Base-by-base conservation (phyloP, 2,888 invertebrate genomes). In the Melitaea athalia region DNA sequence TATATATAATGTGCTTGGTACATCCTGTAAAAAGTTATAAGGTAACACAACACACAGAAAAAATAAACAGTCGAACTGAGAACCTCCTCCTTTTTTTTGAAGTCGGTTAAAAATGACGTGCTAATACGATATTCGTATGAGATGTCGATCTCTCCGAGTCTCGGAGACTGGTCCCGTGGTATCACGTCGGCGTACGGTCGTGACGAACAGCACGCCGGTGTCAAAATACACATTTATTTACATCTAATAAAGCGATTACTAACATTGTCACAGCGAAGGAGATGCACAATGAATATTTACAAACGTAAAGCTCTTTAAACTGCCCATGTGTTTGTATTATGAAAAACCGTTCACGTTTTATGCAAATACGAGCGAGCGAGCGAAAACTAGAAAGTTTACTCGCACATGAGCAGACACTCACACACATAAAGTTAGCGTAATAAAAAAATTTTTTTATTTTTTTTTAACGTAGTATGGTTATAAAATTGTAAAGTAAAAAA, bases 291-390 rank as follows among this genome's bases (percentile, higher is more conserved):
- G 91, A 89, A 92, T 91, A 90, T 89, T 88, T 87, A 88, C 83
- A 78, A 78, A 77, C 79, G 79, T 86, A 86, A 85, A 83, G 83
- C 81, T 79, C 81, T 81, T 86, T 84, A 84, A 85, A 80, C 78
- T 82, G 83, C 84, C 88, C 87, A 90, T 87, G 89, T 84, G 86
- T 84, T 87, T 86, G 84, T 89, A 90, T 91, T 91, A 92, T 89
- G 90, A 92, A 91, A 92, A 92, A 91, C 91, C 85, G 83, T 88
- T 87, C 92, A 92, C 92, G 92, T 92, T 86, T 88, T 89, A 92
- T 92, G 92, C 89, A 89, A 92, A 92, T 92, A 87, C 83, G 82
- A 75, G 77, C 77, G 83, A 85, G 82, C 86, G 85, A 89, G 91
- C 91, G 92, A 91, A 92, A 91, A 92, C 92, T 92, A 92, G 92